Percentiles rank a stretch among this genome's conserved stretches.
phyloP scores from a whole-genome alignment of 2,113 vertebrate genomes.

The Elephantulus edwardii region DNA sequence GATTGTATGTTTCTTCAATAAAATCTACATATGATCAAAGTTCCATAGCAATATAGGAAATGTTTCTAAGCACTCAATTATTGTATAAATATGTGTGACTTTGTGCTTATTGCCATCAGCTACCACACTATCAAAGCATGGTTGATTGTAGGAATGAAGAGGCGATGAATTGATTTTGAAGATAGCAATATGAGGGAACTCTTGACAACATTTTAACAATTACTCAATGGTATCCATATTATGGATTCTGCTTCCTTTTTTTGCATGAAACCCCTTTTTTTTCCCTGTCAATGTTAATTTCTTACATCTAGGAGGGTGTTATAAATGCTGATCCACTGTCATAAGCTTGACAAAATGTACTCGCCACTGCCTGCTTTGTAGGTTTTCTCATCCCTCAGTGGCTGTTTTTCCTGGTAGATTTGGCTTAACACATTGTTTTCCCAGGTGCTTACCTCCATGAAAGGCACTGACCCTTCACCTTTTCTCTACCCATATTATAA shows the following conservation, averaged over 20 bases:
- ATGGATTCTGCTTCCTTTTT: neutral
- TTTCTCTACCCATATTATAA: neutral
- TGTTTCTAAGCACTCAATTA: neutral
- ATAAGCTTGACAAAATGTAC: neutral
- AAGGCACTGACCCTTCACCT: neutral
- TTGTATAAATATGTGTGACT: slow-evolving; percentile 1
- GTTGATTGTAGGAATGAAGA: slow-evolving; percentile 28
- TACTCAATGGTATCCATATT: neutral
- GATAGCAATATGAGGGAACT: neutral
- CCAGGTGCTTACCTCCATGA: neutral
- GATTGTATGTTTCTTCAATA: neutral
- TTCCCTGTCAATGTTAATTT: neutral
- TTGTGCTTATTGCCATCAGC: slow-evolving; percentile 12
- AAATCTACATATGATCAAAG: neutral
- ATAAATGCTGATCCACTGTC: neutral
- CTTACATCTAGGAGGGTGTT: neutral
- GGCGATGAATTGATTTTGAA: slow-evolving; percentile 36
- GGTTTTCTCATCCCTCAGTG: neutral
- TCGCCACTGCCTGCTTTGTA: neutral
- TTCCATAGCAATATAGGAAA: neutral
- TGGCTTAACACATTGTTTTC: neutral
- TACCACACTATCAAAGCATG: neutral
- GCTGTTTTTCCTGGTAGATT: neutral
- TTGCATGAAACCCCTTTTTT: neutral
- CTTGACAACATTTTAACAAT: neutral